Percentiles rank a stretch among this genome's conserved stretches.
Evolutionary conservation across 2,113 vertebrate genomes (phyloP).

Genomic region (Ophiodon elongatus): DNA sequence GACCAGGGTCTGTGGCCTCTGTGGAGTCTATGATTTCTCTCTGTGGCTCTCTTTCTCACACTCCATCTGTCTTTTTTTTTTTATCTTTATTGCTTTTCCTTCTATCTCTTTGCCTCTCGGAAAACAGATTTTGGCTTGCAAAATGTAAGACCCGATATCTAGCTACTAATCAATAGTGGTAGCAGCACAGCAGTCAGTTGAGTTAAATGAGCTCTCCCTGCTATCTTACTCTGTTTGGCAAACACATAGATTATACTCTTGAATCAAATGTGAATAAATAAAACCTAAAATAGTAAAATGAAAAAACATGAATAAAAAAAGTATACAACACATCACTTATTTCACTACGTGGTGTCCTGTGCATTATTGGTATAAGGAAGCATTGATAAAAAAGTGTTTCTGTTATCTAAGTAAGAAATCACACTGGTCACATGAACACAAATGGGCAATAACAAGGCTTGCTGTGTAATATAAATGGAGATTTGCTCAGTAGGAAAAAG

Average conservation of each 20-base stretch:
- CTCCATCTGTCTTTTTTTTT: constrained; percentile 41
- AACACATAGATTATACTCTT: constrained; percentile 15
- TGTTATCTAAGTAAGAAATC: constrained; percentile 50
- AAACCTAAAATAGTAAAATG: neutral
- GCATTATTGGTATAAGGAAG: neutral
- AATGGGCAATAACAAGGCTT: constrained; percentile 23
- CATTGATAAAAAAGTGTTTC: constrained; percentile 6
- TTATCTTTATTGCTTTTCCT: constrained; percentile 19
- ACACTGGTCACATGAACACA: constrained; percentile 27
- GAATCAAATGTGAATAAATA: constrained; percentile 32
- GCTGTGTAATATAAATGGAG: constrained; percentile 45
- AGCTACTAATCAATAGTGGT: constrained; percentile 47
- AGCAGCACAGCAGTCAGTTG: constrained; percentile 22
- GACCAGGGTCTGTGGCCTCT: constrained; percentile 76
- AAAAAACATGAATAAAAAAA: neutral
- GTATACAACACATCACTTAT: neutral
- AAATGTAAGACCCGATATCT: constrained; percentile 44
- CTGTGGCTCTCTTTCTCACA: constrained; percentile 16
- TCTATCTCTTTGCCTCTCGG: constrained; percentile 7
- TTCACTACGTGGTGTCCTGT: neutral
- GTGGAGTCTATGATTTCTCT: constrained; percentile 60
- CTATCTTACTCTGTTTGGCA: constrained; percentile 19
- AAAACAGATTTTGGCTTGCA: constrained; percentile 31
- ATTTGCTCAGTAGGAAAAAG: constrained; percentile 39
- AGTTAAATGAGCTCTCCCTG: constrained; percentile 38